phyloP scores from a whole-genome alignment of 2,888 invertebrate species.

The Latheticus oryzae region DNA sequence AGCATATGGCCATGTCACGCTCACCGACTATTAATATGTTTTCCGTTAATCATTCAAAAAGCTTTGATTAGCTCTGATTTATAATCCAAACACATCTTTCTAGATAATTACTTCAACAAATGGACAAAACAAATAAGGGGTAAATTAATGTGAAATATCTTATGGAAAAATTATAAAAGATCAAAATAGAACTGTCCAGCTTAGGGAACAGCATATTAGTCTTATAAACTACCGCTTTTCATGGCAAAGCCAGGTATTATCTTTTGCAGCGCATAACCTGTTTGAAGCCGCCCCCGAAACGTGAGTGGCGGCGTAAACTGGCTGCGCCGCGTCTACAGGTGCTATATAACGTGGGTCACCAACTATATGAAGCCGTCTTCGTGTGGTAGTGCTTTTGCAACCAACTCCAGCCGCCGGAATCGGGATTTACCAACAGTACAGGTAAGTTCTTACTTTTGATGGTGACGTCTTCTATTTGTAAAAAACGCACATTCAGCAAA shows the following conservation, averaged over 20 bases:
- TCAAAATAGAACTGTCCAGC: no score
- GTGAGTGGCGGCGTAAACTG: constrained; percentile 45
- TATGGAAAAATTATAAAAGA: no score
- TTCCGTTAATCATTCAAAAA: constrained; percentile 19
- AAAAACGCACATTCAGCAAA: no score
- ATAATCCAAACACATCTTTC: constrained; percentile 19
- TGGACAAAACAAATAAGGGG: constrained; percentile 15
- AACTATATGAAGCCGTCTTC: constrained; percentile 45
- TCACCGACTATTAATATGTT: constrained; percentile 19
- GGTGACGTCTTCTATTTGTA: no score
- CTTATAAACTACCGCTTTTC: no score
- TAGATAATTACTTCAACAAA: constrained; percentile 21
- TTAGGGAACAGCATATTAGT: no score
- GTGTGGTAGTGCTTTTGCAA: constrained; percentile 46
- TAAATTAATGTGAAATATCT: constrained; percentile 1
- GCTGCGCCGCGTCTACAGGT: constrained; percentile 49
- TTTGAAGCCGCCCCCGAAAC: constrained; percentile 44
- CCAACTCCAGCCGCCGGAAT: constrained; percentile 42
- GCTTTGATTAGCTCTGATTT: constrained; percentile 26
- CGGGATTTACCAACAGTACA: constrained; percentile 46
- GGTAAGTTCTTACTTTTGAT: no score
- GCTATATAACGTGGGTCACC: constrained; percentile 49
- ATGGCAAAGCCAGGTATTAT: constrained; percentile 36
- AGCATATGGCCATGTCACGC: constrained; percentile 25
- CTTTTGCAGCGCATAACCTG: constrained; percentile 30